Percentiles rank a stretch among this genome's conserved stretches.
Evolutionary conservation across 2,888 invertebrate genomes (phyloP).

Genomic region (Pecten maximus): DNA sequence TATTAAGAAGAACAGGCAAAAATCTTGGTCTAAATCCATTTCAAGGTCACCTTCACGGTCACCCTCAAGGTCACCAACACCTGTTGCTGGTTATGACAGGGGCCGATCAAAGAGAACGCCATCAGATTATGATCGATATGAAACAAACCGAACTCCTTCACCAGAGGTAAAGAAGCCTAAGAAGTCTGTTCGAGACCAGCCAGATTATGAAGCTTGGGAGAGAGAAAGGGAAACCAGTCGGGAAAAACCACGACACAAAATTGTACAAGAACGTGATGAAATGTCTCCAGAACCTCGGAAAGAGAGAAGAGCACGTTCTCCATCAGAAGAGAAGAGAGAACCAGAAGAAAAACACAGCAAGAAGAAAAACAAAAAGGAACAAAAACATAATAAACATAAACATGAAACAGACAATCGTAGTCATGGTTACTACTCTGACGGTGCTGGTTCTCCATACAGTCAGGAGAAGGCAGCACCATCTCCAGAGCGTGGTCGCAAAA

Average conservation of each 20-base stretch:
- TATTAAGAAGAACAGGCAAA: conserved; percentile 43
- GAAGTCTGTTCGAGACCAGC: conserved; percentile 54
- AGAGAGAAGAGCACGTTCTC: conserved; percentile 45
- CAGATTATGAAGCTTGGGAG: conserved; percentile 40
- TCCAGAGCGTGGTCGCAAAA: neutral
- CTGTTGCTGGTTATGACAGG: conserved; percentile 54
- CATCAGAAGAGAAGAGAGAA: conserved; percentile 41
- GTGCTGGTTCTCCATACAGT: conserved; percentile 36
- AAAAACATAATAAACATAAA: conserved; percentile 48
- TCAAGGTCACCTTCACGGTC: conserved; percentile 63
- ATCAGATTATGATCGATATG: conserved; percentile 48
- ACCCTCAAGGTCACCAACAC: conserved; percentile 55
- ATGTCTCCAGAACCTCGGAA: conserved; percentile 40
- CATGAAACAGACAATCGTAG: conserved; percentile 45
- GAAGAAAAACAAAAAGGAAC: conserved; percentile 51
- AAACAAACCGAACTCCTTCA: conserved; percentile 50
- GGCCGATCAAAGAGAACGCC: conserved; percentile 54
- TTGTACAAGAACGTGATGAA: conserved; percentile 36
- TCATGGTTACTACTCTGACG: conserved; percentile 41
- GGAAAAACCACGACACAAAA: neutral
- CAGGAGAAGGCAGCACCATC: conserved; percentile 34
- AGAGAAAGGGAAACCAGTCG: conserved; percentile 40
- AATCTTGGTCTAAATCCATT: conserved; percentile 60
- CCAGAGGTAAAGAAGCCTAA: conserved; percentile 62
- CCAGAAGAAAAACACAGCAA: conserved; percentile 41